A percentile compares a stretch with the other conserved stretches of the same genome.
phyloP scores from a whole-genome alignment of 2,113 vertebrate genomes.

The Cnemophilus loriae region DNA sequence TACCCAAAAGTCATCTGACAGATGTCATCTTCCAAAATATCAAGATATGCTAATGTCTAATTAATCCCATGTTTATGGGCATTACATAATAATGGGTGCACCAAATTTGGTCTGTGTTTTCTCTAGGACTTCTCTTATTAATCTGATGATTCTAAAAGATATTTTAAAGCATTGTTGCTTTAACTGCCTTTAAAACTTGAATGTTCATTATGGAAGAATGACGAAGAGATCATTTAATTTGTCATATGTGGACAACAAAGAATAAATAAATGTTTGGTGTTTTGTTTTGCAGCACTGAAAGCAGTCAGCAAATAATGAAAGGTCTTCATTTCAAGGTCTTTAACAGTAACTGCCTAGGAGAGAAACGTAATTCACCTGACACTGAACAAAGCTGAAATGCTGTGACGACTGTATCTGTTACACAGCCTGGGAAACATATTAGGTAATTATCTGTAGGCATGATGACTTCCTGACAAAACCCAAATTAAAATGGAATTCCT shows the following conservation, averaged over 20 bases:
- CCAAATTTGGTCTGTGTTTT: background rate
- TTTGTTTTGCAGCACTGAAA: background rate
- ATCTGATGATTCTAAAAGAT: background rate
- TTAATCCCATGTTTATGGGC: background rate
- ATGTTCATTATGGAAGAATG: background rate
- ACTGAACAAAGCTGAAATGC: background rate
- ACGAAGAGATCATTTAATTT: background rate
- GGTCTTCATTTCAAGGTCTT: conserved; percentile 45
- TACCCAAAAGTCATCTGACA: background rate
- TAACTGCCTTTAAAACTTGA: background rate
- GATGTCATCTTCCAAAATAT: background rate
- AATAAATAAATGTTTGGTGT: background rate
- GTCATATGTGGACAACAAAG: background rate
- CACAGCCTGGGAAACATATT: background rate
- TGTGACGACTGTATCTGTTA: background rate
- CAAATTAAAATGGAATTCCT: conserved; percentile 12
- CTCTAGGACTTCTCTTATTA: background rate
- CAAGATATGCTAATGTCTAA: background rate
- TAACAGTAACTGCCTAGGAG: background rate
- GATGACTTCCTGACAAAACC: conserved; percentile 8
- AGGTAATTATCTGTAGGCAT: conserved; percentile 25
- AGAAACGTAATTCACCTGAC: conserved; percentile 32
- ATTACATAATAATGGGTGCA: background rate
- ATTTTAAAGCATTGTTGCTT: background rate
- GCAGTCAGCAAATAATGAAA: conserved; percentile 16